These are phyloP conservation scores for Brachionus calyciflorus DNA, from an alignment of 1,140 invertebrate genomes.

Conservation along the genomic window DNA sequence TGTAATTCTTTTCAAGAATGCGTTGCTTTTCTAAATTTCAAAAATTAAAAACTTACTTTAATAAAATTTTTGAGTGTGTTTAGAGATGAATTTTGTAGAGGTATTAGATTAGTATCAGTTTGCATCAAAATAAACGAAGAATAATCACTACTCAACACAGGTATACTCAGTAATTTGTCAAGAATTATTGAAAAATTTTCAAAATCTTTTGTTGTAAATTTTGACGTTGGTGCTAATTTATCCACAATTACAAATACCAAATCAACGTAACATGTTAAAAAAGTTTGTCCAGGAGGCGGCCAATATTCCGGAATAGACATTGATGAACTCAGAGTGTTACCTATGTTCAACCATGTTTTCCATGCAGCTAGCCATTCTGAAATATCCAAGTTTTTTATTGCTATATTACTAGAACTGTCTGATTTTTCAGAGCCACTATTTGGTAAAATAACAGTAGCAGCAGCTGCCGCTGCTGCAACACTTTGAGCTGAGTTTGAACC, in stretches of 20 bases:
- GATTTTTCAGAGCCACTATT: slow-evolving; percentile 20
- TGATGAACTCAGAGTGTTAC: slow-evolving; percentile 57
- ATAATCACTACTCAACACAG: slow-evolving; percentile 72
- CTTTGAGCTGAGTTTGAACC: slow-evolving; percentile 31
- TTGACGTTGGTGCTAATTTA: slow-evolving; percentile 66
- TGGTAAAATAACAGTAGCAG: not conserved
- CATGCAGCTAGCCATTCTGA: slow-evolving; percentile 74
- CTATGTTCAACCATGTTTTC: slow-evolving; percentile 81
- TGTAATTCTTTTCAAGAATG: too few species aligned
- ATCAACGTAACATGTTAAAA: slow-evolving; percentile 84
- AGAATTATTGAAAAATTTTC: slow-evolving; percentile 75
- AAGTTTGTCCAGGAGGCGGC: slow-evolving; percentile 75
- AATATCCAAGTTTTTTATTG: slow-evolving; percentile 51
- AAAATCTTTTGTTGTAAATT: slow-evolving; percentile 73
- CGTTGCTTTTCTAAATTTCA: too few species aligned
- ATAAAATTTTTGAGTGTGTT: slow-evolving; percentile 76
- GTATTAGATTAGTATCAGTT: slow-evolving; percentile 72
- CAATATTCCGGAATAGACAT: not conserved
- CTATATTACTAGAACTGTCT: slow-evolving; percentile 55
- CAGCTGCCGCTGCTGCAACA: slow-evolving; percentile 11
- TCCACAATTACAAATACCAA: slow-evolving; percentile 89
- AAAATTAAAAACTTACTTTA: slow-evolving; percentile 62
- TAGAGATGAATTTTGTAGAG: slow-evolving; percentile 77
- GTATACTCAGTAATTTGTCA: slow-evolving; percentile 73
- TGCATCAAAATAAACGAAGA: slow-evolving; percentile 74